Conservation (phyloP, 2,113 vertebrate genomes). For the Alectura lathami region DNA sequence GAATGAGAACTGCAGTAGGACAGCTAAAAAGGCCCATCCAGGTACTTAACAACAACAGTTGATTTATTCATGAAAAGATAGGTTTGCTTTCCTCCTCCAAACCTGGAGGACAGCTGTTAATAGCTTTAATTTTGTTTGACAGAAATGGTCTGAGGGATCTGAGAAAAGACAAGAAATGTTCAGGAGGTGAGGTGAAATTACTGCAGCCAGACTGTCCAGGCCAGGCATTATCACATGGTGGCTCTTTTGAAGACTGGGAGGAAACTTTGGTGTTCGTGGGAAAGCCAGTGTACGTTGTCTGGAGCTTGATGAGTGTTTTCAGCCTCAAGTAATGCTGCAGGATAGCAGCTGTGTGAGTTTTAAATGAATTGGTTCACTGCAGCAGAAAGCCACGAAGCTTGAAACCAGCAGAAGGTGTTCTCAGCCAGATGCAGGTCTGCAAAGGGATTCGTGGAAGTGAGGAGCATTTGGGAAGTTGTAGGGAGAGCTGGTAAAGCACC, state of each 20-base stretch:
- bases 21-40: background rate
- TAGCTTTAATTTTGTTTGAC: background rate
- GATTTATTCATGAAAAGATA: background rate
- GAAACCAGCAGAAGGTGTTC: background rate
- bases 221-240: background rate
- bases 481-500: background rate
- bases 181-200: background rate
- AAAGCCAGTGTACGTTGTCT: background rate
- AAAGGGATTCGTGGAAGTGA: background rate
- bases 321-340: background rate
- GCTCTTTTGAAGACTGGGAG: background rate
- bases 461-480: background rate
- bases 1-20: background rate
- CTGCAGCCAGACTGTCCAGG: background rate
- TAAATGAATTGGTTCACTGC: background rate
- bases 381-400: background rate
- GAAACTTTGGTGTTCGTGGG: background rate
- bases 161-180: background rate
- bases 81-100: slow-evolving; percentile 5
- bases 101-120: background rate
- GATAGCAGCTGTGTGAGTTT: background rate
- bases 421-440: background rate
- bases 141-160: background rate
- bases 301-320: background rate
- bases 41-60: background rate